Base-by-base conservation (phyloP, 2,797 vertebrate species). In the Thalassophryne amazonica region DNA sequence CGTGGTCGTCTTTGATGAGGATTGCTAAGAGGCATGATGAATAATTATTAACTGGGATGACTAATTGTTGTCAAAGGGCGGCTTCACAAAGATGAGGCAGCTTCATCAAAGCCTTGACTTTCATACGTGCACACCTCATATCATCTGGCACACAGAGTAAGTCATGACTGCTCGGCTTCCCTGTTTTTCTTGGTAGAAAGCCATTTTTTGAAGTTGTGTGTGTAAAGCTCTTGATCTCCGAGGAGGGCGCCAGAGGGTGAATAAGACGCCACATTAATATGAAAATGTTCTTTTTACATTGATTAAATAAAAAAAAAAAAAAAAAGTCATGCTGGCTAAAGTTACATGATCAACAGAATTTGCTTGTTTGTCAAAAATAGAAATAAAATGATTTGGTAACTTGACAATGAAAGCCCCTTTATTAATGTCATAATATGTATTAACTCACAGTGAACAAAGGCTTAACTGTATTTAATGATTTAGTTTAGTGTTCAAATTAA, bases 41-140 rank as follows among this genome's bases (percentile, higher is more conserved):
- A 32, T 52, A 71, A 83, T 76, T 31, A 86, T 80, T 81, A 78
- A 84, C 65, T 18, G 3, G 5, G 2, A 7, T 73, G 77, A 83
- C 69, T 81, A 81, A 83, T 76, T 3, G 27, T n/a, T n/a, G 0
- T 41, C 23, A 19, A 1, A 36, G 41, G 30, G 40, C 30, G 39
- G 15, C 25, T 30, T 22, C 33, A 72, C 57, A 73, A 81, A 62
- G 43, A 54, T 49, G 7, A 40, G 25, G 28, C 12, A 7, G 20
- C 7, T 15, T 37, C 21, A 69, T 69, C 46, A 70, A 64, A 76
- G 36, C 36, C 24, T 42, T 17, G 3, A n/a, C 49, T 69, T 73
- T 11, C 37, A 19, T 17, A 12, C 23, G 34, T 41, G 13, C 39
- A 37, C 10, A 40, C 17, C 13, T 5, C 22, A 3, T 36, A 58